Base-by-base conservation (phyloP, 2,888 invertebrate genomes). In the Sminthurinus aureus region DNA sequence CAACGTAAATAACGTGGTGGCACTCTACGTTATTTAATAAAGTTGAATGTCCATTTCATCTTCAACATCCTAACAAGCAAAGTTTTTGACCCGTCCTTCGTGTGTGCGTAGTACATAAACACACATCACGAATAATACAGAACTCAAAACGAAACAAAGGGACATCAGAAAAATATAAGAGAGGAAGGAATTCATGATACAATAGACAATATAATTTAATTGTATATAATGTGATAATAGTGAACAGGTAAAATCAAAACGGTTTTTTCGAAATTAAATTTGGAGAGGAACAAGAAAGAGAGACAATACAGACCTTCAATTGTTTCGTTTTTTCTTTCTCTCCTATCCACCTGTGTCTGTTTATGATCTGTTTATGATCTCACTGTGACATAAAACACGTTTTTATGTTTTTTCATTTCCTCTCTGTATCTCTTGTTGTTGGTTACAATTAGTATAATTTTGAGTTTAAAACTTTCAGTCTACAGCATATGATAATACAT, bases 331-430 rank as follows among this genome's bases (percentile, higher is more conserved):
- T 38, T 38, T 38, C 38, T 38, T 38, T 38, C 38, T 38, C 38
- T 38, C 38, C 6, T 6, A 38, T 38, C 38, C 38, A 38, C 38
- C 38, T 38, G 38, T 38, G 38, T 38, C 3, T n/a, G n/a, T n/a
- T n/a, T n/a, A n/a, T 64, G 26, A 66, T 66, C 24, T 78, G 66
- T 78, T 78, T 64, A 78, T 64, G 66, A 22, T 38, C 38, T 24
- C 64, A 66, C 26, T 78, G 78, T 78, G 64, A 78, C 78, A 78
- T 78, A 78, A 78, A 78, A 78, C 66, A 66, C 15, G 58, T 78
- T 66, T 78, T 78, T 78, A 64, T 78, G 64, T 66, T 66, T 64
- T 64, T 58, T 26, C 66, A 78, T 64, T 78, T 78, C 78, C 78
- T 78, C 78, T 78, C 78, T 38, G 38, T 66, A 78, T 58, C 58